Evolutionary conservation across 2,888 invertebrate species (phyloP).

Genomic region (Eulithis prunata): DNA sequence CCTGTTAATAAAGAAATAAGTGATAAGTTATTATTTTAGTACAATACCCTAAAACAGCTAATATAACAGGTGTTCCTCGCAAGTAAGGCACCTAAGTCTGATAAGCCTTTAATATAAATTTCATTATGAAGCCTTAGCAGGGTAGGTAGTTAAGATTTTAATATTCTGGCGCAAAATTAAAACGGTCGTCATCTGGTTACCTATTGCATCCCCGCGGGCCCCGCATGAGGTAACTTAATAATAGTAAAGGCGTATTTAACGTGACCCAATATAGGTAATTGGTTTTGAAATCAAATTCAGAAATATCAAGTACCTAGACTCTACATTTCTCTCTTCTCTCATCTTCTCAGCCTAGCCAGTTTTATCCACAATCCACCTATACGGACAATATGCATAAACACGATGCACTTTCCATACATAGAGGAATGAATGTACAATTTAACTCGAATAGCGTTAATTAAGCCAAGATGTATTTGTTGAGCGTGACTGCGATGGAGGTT

Average conservation of each 20-base stretch:
- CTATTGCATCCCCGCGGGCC: constrained; percentile 6
- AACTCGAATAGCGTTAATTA: constrained; percentile 29
- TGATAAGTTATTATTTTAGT: background rate
- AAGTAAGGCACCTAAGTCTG: constrained; percentile 21
- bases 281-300: background rate
- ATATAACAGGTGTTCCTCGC: constrained; percentile 13
- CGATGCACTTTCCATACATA: constrained; percentile 20
- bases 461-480: constrained; percentile 24
- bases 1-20: too few relatives aligned
- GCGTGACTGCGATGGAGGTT: constrained; percentile 9
- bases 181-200: constrained; percentile 34
- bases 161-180: constrained; percentile 34
- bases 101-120: constrained; percentile 33
- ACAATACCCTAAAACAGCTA: background rate
- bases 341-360: too few relatives aligned
- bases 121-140: constrained; percentile 29
- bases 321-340: too few relatives aligned
- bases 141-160: constrained; percentile 36
- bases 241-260: constrained; percentile 16
- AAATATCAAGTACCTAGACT: too few relatives aligned
- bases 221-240: constrained; percentile 14
- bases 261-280: constrained; percentile 1
- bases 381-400: background rate
- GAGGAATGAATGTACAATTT: constrained; percentile 9
- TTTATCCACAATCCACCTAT: too few relatives aligned